A percentile compares a stretch with the other conserved stretches of the same genome.
Conservation (phyloP, 1,140 invertebrate genomes). For the Lethocerus indicus region DNA sequence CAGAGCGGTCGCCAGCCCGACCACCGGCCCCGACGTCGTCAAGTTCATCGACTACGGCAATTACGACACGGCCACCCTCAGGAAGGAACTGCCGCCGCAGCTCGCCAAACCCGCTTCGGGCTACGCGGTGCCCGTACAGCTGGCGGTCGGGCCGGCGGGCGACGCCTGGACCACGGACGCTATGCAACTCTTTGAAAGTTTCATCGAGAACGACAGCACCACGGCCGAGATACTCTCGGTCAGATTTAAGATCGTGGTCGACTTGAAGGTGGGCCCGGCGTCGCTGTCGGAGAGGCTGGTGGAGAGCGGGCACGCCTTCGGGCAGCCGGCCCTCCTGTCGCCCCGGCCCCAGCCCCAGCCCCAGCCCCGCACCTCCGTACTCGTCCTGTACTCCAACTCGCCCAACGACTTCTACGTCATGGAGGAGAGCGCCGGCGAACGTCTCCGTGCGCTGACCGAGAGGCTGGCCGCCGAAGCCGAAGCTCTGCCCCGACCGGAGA, state of each 20-base stretch:
- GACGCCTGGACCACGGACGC: slow-evolving; percentile 46
- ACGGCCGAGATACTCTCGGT: slow-evolving; percentile 23
- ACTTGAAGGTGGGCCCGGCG: slow-evolving; percentile 9
- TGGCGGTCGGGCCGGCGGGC: slow-evolving; percentile 41
- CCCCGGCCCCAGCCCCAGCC: not conserved
- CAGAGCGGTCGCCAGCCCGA: slow-evolving; percentile 22
- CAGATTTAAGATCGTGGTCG: slow-evolving; percentile 14
- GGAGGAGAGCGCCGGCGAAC: slow-evolving; percentile 28
- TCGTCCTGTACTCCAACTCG: slow-evolving; percentile 35
- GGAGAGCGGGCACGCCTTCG: slow-evolving; percentile 5
- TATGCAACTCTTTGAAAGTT: slow-evolving; percentile 34
- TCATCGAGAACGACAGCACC: slow-evolving; percentile 27
- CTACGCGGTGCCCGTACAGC: slow-evolving; percentile 39
- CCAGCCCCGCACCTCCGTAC: not conserved
- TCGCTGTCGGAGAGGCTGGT: slow-evolving; percentile 11
- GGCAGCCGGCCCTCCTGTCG: not conserved
- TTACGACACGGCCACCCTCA: slow-evolving; percentile 40
- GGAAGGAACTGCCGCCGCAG: slow-evolving; percentile 35
- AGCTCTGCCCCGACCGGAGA: not conserved
- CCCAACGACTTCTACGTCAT: slow-evolving; percentile 46
- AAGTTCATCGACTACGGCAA: slow-evolving; percentile 73
- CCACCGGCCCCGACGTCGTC: slow-evolving; percentile 31
- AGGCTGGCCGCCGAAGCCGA: slow-evolving; percentile 17
- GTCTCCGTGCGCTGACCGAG: slow-evolving; percentile 37
- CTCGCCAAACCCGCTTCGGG: slow-evolving; percentile 25